Evolutionary conservation across 2,888 invertebrate species (phyloP), one percentile per base, ranked within the genome.

Genomic region (Protophormia terraenovae): DNA sequence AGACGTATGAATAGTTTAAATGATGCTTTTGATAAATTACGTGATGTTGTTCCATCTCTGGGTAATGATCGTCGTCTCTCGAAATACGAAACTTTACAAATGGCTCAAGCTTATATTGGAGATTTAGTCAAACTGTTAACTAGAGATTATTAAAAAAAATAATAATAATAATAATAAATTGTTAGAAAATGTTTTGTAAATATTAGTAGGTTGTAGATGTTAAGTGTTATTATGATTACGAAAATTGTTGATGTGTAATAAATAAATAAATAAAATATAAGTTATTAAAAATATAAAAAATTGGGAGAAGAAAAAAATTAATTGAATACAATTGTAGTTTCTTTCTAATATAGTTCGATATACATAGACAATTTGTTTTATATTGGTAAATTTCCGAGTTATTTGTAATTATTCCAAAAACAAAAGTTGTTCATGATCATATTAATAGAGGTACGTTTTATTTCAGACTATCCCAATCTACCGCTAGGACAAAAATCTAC

Each of bases 51-150:
- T 8, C 96, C 96, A 0, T 94, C 95, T 3, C 92, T 96, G 71
- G 95, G 95, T 0, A 94, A 94, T 77, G 95, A 96, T 90, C 94
- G 95, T 87, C 95, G 96, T 89, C 93, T 96, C 32, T 96, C 96
- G 87, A 96, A 96, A 91, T 96, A 95, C 89, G 96, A 96, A 90
- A 96, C 96, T 0, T 92, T 96, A 60, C 96, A 96, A 93, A 96
- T 96, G 96, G 96, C 96, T 0, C 96, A 96, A 89, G 95, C 95
- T 0, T 96, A 96, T 89, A 96, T 96, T 84, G 93, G 94, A 0
- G 95, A 96, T 12, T 91, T 96, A 55, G 93, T 94, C 88, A 96
- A 96, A 87, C 92, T 96, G 32, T 93, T 95, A 53, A 93, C 89
- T 6, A 86, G 91, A 12, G 90, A 92, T 60, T 91, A 89, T 86